Conservation (phyloP, 2,888 invertebrate species). For the Syrphus vitripennis region DNA sequence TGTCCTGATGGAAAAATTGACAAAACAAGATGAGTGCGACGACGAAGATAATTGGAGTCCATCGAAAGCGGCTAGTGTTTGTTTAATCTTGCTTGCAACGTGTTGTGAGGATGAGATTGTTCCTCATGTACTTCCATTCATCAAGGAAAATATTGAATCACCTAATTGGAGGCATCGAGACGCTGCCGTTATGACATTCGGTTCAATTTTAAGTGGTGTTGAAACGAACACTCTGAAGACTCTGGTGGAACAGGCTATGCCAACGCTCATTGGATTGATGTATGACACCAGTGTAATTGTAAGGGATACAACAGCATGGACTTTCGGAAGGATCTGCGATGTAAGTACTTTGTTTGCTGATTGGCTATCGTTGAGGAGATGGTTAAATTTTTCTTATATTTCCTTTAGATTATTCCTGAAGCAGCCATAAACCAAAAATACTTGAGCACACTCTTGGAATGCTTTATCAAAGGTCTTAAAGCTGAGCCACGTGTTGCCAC, state of each 20-base stretch:
- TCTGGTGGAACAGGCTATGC: constrained; percentile 97
- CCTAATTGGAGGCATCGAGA: constrained; percentile 96
- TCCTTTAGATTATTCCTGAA: constrained; percentile 90
- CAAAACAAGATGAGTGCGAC: constrained; percentile 98
- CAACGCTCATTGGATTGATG: constrained; percentile 96
- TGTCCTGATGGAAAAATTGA: constrained; percentile 94
- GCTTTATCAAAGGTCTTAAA: constrained; percentile 92
- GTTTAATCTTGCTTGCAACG: constrained; percentile 97
- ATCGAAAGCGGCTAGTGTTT: constrained; percentile 99
- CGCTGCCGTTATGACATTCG: constrained; percentile 99
- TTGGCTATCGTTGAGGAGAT: too few relatives aligned
- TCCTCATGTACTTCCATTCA: constrained; percentile 97
- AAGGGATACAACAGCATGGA: constrained; percentile 98
- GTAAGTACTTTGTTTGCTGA: constrained; percentile 80
- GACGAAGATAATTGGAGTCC: constrained; percentile 99
- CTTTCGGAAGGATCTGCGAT: constrained; percentile 98
- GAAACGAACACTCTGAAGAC: constrained; percentile 93
- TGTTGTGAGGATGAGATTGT: constrained; percentile 99
- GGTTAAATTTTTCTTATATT: not conserved
- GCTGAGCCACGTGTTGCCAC: constrained; percentile 98
- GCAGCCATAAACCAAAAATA: constrained; percentile 94
- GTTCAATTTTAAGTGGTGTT: constrained; percentile 95
- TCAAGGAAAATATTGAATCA: constrained; percentile 95
- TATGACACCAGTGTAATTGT: constrained; percentile 97
- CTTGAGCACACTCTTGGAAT: constrained; percentile 90